A percentile compares a stretch with the other conserved stretches of the same genome.
Conservation (phyloP, 2,888 invertebrate species). For the Ichneumon xanthorius region DNA sequence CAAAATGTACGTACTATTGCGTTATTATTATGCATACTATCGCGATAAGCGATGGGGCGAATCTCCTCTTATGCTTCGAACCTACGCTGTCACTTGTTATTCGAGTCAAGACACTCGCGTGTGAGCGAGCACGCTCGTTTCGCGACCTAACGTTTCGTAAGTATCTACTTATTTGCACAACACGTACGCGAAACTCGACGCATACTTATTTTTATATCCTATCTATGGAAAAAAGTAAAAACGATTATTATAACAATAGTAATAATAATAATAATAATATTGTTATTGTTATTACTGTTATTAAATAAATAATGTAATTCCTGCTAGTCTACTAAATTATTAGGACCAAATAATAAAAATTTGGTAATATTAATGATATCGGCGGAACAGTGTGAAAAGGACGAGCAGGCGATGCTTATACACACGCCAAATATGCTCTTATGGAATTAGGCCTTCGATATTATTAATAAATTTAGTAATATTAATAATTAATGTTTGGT, state of each 20-base stretch:
- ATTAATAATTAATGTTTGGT: too few relatives aligned
- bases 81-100: conserved; percentile 42
- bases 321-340: too few relatives aligned
- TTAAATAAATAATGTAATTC: too few relatives aligned
- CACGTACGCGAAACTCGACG: conserved; percentile 1
- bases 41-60: conserved; percentile 29
- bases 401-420: too few relatives aligned
- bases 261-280: not conserved
- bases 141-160: conserved; percentile 19
- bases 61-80: conserved; percentile 5
- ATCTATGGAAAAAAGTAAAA: not conserved
- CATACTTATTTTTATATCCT: conserved; percentile 12
- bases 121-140: conserved; percentile 13
- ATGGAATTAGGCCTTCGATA: too few relatives aligned
- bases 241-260: not conserved
- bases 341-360: too few relatives aligned
- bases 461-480: too few relatives aligned
- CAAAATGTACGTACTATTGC: conserved; percentile 23
- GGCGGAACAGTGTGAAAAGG: too few relatives aligned
- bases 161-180: conserved; percentile 37
- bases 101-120: conserved; percentile 35
- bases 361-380: too few relatives aligned
- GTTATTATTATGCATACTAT: conserved; percentile 17
- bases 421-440: too few relatives aligned
- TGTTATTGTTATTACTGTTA: too few relatives aligned